Evolutionary conservation across 2,113 vertebrate genomes (phyloP), one percentile per base, ranked within the genome.

Genomic region (Oncorhynchus nerka): DNA sequence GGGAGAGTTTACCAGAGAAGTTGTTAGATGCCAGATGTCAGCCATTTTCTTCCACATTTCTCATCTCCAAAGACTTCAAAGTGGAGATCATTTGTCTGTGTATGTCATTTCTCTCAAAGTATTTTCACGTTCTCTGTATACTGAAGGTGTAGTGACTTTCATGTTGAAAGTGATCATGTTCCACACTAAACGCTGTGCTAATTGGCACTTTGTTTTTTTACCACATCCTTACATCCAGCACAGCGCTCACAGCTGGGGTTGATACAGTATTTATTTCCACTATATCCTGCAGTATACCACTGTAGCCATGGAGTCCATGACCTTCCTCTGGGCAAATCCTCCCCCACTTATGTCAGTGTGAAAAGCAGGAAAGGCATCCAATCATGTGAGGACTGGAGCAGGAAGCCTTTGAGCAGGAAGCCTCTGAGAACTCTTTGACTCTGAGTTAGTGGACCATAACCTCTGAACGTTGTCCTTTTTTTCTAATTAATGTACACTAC

Each of bases 301-400:
- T 55, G 71, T 13, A 24, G 2, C 62, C 61, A 55, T 0, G 6
- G 34, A 49, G 49, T 80, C 75, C 22, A 74, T 49, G 61, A 34
- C 12, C 12, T 48, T 3, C 68, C 20, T 49, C 68, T 45, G 39
- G 49, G 72, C 59, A 2, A 24, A 30, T n/a, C n/a, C 48, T 30
- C 12, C 57, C 62, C 20, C 22, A 19, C 75, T 72, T 79, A 83
- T 76, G 75, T 81, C 77, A 66, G 61, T 82, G 70, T 81, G 77
- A 78, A 75, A 78, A 75, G 24, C 79, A 86, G 85, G 81, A 83
- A 85, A 75, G 22, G n/a, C n/a, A n/a, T n/a, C n/a, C n/a, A n/a
- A n/a, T n/a, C n/a, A n/a, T n/a, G n/a, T n/a, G n/a, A n/a, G n/a
- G n/a, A n/a, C n/a, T n/a, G n/a, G n/a, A n/a, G n/a, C n/a, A n/a